Conservation (phyloP, 2,113 vertebrate species). For the Hippocampus guttulatus region DNA sequence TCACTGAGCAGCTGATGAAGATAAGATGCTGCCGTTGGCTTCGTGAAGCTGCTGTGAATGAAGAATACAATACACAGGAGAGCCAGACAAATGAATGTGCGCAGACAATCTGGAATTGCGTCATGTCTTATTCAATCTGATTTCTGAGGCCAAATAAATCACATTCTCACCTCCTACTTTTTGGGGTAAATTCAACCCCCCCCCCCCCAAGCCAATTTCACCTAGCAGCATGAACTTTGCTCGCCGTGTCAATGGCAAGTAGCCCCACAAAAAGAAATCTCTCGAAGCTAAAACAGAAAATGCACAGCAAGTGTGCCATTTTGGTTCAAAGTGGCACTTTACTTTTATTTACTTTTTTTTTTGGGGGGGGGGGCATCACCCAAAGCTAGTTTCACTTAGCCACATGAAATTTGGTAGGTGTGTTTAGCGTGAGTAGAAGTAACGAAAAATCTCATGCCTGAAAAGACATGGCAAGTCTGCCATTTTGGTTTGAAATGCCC, state of each 20-base stretch:
- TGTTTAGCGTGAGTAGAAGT: too few relatives aligned
- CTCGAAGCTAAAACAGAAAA: neutral
- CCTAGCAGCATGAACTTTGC: neutral
- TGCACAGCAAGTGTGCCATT: neutral
- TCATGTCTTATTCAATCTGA: neutral
- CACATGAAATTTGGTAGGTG: too few relatives aligned
- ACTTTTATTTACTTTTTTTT: too few relatives aligned
- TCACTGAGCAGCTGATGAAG: neutral
- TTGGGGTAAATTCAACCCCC: neutral
- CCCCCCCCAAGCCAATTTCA: neutral
- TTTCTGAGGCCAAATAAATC: neutral
- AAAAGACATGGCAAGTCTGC: too few relatives aligned
- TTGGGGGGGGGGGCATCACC: too few relatives aligned
- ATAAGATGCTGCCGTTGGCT: neutral
- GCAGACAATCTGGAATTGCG: neutral
- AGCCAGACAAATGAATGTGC: neutral
- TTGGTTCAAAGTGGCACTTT: neutral
- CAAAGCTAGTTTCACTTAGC: too few relatives aligned
- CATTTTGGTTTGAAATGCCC: too few relatives aligned
- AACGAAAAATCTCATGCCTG: too few relatives aligned
- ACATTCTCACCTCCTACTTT: neutral
- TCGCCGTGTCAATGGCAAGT: neutral
- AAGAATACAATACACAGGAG: neutral
- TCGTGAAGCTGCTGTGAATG: neutral
- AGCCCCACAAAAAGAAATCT: neutral